Evolutionary conservation across 2,113 vertebrate species (phyloP), one percentile per base, ranked within the genome.

Genomic region (Blennius ocellaris): DNA sequence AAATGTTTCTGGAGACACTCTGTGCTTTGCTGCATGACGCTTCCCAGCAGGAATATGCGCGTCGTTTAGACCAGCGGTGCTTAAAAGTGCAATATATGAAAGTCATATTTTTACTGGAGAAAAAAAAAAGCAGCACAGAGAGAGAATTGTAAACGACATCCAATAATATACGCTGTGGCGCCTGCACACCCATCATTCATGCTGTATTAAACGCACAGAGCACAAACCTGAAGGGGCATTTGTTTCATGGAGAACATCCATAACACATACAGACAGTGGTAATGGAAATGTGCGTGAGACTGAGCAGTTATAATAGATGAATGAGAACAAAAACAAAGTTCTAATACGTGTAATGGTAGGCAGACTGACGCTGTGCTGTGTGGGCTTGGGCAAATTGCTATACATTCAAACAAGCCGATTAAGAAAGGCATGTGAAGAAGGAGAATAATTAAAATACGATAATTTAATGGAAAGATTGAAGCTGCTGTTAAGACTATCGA

Each of bases 21-120:
- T 51, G 78, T 75, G 70, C 60, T 44, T 54, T 49, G 45, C 44
- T 44, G 30, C 14, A 49, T 73, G 21, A 30, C 21, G 21, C 21
- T 37, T 63, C 11, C 48, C 49, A 73, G 37, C 49, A 49, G 65
- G 15, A 69, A 38, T 10, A 70, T n/a, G 8, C 15, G 12, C 16
- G 36, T 47, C 45, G 21, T 66, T 69, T 43, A 60, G 21, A 30
- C 21, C 21, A 30, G 21, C 21, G 4, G 21, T 30, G 21, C 21
- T 30, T 30, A 30, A 30, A 30, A 30, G 21, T 4, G 21, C 21
- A 30, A 30, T 4, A 30, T 30, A 4, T 30, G 4, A 30, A 30
- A 30, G 21, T 48, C 30, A 6, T 15, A 65, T 53, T 65, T 53
- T 52, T 15, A 65, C 1, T 15, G 8, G 10, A 1, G 43, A 54